phyloP scores from a whole-genome alignment of 2,113 vertebrate genomes.

The Machaerirhynchus nigripectus region DNA sequence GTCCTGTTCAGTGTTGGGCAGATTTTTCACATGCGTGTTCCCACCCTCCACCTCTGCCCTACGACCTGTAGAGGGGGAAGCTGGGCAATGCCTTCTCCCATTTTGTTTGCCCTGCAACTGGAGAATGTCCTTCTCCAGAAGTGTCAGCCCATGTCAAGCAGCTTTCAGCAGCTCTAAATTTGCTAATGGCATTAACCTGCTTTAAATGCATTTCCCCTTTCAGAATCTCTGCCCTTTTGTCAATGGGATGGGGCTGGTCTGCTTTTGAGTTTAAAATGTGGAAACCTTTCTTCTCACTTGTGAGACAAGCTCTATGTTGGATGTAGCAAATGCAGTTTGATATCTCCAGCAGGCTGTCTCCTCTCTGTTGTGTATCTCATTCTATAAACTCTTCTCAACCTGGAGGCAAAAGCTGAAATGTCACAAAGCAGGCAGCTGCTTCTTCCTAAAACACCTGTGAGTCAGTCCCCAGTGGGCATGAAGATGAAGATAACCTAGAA shows the following conservation, averaged over 20 bases:
- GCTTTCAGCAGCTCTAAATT: slow-evolving; percentile 21
- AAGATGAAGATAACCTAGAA: slow-evolving; percentile 60
- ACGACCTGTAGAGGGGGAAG: background rate
- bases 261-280: background rate
- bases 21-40: rapidly evolving
- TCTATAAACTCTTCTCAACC: slow-evolving; percentile 17
- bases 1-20: background rate
- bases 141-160: background rate
- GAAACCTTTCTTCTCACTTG: background rate
- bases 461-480: slow-evolving; percentile 52
- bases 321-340: slow-evolving; percentile 5
- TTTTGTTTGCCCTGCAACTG: background rate
- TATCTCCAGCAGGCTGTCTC: slow-evolving; percentile 55
- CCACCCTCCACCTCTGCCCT: background rate
- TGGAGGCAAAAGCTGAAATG: slow-evolving; percentile 55
- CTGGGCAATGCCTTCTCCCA: background rate
- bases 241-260: background rate
- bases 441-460: slow-evolving; percentile 66
- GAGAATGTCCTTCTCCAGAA: background rate
- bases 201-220: slow-evolving; percentile 7
- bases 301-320: background rate
- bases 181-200: background rate
- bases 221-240: background rate
- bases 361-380: background rate
- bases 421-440: slow-evolving; percentile 56